These are phyloP conservation scores for Ornithorhynchus anatinus DNA, from an alignment of 2,113 vertebrate species.

Conservation along the genomic window DNA sequence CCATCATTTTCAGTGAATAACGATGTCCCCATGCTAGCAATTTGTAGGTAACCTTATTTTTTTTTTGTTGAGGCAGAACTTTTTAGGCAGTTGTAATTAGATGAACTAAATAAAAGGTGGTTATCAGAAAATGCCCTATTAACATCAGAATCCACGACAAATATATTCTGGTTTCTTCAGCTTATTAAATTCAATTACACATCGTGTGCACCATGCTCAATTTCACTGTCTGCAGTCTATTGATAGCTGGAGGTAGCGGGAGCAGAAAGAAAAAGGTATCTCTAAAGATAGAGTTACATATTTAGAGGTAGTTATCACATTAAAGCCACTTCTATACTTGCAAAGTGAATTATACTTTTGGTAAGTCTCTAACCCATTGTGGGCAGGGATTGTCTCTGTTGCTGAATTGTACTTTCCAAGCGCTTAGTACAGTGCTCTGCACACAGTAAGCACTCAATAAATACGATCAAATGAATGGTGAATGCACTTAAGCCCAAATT, in stretches of 20 bases:
- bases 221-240: not conserved
- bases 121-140: slow-evolving; percentile 35
- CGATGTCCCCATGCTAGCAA: not conserved
- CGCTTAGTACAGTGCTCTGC: too few species aligned
- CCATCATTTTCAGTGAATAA: not conserved
- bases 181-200: slow-evolving; percentile 34
- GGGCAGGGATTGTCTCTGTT: too few species aligned
- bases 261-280: too few species aligned
- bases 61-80: slow-evolving; percentile 16
- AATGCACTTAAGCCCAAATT: too few species aligned
- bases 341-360: too few species aligned
- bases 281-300: too few species aligned
- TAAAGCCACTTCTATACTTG: too few species aligned
- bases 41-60: slow-evolving; percentile 28
- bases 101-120: slow-evolving; percentile 35
- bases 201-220: not conserved
- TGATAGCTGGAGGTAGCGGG: not conserved
- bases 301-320: too few species aligned
- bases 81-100: slow-evolving; percentile 30
- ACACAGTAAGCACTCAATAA: too few species aligned
- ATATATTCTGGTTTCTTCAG: slow-evolving; percentile 11
- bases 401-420: too few species aligned
- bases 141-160: slow-evolving; percentile 13
- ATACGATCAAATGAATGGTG: too few species aligned
- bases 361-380: too few species aligned